A percentile compares a stretch with the other conserved stretches of the same genome.
These are phyloP conservation scores for Ailurus styani DNA, from an alignment of 2,113 vertebrate genomes.

Conservation along the genomic window DNA sequence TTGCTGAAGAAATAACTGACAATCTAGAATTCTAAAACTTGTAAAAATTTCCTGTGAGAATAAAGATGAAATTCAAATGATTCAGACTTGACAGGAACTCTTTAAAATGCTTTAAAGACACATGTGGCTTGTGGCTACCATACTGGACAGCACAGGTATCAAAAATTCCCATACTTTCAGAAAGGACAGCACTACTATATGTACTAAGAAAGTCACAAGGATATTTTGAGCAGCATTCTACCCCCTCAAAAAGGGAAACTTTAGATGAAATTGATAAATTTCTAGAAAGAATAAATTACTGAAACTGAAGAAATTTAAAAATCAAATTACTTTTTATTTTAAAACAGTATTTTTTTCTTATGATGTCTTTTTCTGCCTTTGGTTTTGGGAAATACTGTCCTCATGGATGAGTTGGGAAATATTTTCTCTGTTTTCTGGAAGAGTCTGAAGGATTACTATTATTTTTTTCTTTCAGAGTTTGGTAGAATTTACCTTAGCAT, in stretches of 20 bases:
- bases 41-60: neutral
- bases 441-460: neutral
- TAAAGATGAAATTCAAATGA: neutral
- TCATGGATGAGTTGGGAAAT: neutral
- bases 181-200: neutral
- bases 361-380: neutral
- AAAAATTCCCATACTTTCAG: neutral
- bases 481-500: neutral
- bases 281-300: neutral
- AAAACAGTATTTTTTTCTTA: neutral
- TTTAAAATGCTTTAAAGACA: neutral
- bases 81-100: neutral
- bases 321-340: neutral
- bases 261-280: neutral
- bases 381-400: neutral
- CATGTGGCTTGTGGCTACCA: neutral
- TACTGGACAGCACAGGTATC: neutral
- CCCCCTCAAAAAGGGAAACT: neutral
- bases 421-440: constrained; percentile 14
- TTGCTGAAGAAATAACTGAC: neutral
- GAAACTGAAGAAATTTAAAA: constrained; percentile 17
- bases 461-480: constrained; percentile 29
- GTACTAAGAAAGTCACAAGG: neutral
- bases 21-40: neutral
- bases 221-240: neutral